Percentiles rank a stretch among this genome's conserved stretches.
These are phyloP conservation scores for Cinclus mexicanus DNA, from an alignment of 2,113 vertebrate species.

Conservation along the genomic window DNA sequence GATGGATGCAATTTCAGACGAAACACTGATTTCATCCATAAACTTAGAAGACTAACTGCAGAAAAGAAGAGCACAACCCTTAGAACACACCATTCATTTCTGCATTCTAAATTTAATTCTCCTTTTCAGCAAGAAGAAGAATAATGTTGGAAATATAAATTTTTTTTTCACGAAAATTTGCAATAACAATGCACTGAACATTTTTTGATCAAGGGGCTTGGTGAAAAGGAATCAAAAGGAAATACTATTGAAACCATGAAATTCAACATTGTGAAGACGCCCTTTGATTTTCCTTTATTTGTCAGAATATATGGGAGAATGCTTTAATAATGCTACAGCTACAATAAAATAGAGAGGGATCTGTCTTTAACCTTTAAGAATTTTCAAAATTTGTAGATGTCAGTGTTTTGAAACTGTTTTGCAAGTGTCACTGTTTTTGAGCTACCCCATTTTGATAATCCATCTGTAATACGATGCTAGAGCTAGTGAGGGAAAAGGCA, in stretches of 20 bases:
- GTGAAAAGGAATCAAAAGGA: not conserved
- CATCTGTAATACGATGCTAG: not conserved
- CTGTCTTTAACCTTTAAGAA: not conserved
- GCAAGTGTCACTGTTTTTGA: not conserved
- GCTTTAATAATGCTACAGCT: not conserved
- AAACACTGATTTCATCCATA: not conserved
- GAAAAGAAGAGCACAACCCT: not conserved
- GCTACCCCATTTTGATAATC: not conserved
- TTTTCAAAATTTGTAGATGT: not conserved
- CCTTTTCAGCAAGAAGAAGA: not conserved
- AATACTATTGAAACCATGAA: not conserved
- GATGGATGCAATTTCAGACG: not conserved
- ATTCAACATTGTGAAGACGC: not conserved
- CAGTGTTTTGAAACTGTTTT: not conserved
- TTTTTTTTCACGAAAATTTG: not conserved
- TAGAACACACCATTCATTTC: not conserved
- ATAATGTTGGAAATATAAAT: not conserved
- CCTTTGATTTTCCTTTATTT: not conserved
- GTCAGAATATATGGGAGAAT: not conserved
- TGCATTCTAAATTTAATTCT: not conserved
- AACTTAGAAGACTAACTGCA: not conserved
- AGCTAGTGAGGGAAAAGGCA: not conserved
- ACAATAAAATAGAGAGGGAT: not conserved
- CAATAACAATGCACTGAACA: not conserved
- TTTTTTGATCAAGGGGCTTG: not conserved